A percentile compares a stretch with the other conserved stretches of the same genome.
phyloP scores from a whole-genome alignment of 2,113 vertebrate species.

The Protobothrops flavoviridis region DNA sequence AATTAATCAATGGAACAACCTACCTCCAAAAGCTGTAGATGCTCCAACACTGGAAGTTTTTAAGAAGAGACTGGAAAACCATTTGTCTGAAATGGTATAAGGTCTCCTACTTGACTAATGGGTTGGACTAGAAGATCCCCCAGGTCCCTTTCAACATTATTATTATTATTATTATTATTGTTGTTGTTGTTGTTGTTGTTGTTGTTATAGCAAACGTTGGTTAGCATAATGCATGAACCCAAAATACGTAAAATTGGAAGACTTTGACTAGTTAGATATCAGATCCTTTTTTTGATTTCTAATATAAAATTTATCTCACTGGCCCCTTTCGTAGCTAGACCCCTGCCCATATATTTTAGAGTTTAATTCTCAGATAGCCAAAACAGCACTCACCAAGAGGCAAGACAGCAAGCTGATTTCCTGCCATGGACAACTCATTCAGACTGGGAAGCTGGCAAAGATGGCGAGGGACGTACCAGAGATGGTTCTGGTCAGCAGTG shows the following conservation, averaged over 20 bases:
- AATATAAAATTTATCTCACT: background rate
- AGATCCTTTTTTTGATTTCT: background rate
- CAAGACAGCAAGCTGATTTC: slow-evolving; percentile 87
- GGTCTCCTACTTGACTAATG: too few relatives aligned
- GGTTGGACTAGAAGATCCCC: too few relatives aligned
- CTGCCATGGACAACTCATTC: slow-evolving; percentile 95
- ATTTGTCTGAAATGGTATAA: too few relatives aligned
- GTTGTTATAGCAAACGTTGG: background rate
- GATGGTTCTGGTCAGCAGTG: slow-evolving; percentile 87
- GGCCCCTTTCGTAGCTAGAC: background rate
- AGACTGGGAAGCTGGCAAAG: slow-evolving; percentile 92
- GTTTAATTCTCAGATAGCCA: background rate
- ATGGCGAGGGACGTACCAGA: slow-evolving; percentile 86
- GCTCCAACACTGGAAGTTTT: too few relatives aligned
- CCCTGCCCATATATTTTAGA: background rate
- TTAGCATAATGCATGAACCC: background rate
- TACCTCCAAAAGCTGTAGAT: too few relatives aligned
- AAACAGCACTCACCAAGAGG: slow-evolving; percentile 80
- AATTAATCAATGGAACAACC: too few relatives aligned
- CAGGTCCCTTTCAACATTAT: too few relatives aligned
- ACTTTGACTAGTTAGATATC: background rate
- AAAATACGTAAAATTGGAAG: background rate
- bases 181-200: too few relatives aligned
- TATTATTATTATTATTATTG: too few relatives aligned
- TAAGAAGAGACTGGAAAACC: too few relatives aligned